Evolutionary conservation across 23 tunicate genomes (phyloP).

Genomic region (Trididemnum miniatum): DNA sequence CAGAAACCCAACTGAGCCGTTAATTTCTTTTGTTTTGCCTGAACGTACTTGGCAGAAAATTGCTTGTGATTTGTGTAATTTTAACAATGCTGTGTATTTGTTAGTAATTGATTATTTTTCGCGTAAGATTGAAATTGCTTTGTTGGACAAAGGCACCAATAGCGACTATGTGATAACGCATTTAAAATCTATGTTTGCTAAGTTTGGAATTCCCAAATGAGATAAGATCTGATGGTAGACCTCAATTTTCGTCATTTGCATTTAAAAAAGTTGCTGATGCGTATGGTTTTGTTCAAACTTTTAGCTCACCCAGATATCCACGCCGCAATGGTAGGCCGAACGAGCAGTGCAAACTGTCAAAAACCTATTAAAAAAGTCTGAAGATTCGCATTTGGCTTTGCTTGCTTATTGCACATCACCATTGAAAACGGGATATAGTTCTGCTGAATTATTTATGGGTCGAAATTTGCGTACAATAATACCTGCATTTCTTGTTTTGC

Average conservation of each 20-base stretch:
- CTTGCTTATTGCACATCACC: too few species aligned
- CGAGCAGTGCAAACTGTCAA: slow-evolving; percentile 40
- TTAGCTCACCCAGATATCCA: neutral
- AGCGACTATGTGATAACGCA: neutral
- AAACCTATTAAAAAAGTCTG: slow-evolving; percentile 30
- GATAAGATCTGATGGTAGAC: neutral
- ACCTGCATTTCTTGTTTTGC: neutral
- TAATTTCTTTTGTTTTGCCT: neutral
- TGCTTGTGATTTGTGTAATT: too few species aligned
- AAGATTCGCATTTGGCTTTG: too few species aligned
- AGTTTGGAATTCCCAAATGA: neutral
- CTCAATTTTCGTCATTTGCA: neutral
- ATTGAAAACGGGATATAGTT: too few species aligned
- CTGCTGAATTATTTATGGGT: too few species aligned
- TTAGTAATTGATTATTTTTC: neutral
- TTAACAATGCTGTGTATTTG: too few species aligned
- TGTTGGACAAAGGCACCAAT: neutral
- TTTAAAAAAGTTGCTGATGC: neutral
- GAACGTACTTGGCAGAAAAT: neutral
- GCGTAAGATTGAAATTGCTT: neutral
- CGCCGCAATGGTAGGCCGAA: slow-evolving; percentile 38
- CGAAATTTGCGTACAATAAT: neutral
- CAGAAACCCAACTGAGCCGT: neutral
- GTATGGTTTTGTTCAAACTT: too few species aligned
- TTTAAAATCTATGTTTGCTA: neutral